These are phyloP conservation scores for Hololepta plana DNA, from an alignment of 2,888 invertebrate species.

Conservation along the genomic window DNA sequence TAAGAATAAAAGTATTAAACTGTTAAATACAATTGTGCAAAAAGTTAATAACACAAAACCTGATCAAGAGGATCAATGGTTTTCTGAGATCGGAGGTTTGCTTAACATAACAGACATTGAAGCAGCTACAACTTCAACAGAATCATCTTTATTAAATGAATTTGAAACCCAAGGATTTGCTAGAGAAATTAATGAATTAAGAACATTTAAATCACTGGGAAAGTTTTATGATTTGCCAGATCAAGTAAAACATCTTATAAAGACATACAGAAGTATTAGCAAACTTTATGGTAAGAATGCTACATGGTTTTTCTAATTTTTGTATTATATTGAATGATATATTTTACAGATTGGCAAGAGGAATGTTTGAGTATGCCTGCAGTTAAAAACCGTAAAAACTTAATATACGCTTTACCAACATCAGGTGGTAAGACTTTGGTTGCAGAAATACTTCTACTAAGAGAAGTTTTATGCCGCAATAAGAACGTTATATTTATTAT, in stretches of 20 bases:
- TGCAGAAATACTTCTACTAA: conserved; percentile 83
- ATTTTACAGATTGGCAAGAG: conserved; percentile 73
- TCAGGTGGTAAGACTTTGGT: conserved; percentile 96
- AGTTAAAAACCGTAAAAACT: conserved; percentile 51
- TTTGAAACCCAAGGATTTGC: too few species aligned
- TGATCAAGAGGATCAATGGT: too few species aligned
- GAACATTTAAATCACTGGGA: conserved; percentile 18
- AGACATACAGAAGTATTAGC: conserved; percentile 57
- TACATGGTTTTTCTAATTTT: conserved; percentile 5
- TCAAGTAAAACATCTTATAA: conserved; percentile 49
- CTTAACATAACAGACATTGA: too few species aligned
- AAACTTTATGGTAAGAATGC: conserved; percentile 55
- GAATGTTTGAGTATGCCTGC: conserved; percentile 74
- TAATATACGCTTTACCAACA: conserved; percentile 86
- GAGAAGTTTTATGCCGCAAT: conserved; percentile 62
- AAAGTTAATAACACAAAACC: too few species aligned
- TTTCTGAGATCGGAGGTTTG: too few species aligned
- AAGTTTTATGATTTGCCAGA: conserved; percentile 67
- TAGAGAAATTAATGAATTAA: conserved; percentile 5
- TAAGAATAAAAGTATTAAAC: too few species aligned
- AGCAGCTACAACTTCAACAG: too few species aligned
- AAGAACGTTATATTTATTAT: conserved; percentile 77
- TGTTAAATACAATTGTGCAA: too few species aligned
- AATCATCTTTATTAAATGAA: too few species aligned
- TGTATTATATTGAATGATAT: conserved; percentile 6